These are phyloP conservation scores for Hemithea aestivaria DNA, from an alignment of 2,888 invertebrate species.

Conservation along the genomic window DNA sequence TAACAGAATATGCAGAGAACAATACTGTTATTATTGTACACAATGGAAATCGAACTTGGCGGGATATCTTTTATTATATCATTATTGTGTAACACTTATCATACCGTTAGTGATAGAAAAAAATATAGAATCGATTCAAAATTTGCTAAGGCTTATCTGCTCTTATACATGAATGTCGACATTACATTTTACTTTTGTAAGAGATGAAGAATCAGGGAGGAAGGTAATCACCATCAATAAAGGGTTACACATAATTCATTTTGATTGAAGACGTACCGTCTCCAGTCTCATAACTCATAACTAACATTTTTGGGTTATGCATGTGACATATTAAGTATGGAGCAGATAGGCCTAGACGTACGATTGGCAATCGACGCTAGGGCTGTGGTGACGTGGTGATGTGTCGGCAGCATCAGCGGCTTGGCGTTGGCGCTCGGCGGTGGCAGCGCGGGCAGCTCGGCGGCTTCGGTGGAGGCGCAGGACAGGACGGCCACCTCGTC, in stretches of 20 bases:
- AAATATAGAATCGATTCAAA: constrained; percentile 43
- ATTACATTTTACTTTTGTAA: constrained; percentile 12
- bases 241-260: background rate
- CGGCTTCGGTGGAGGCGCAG: constrained; percentile 47
- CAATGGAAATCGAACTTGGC: constrained; percentile 48
- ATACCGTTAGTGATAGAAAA: constrained; percentile 31
- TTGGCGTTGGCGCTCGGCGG: constrained; percentile 78
- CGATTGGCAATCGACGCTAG: constrained; percentile 50
- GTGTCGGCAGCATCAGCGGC: constrained; percentile 79
- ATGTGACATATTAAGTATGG: constrained; percentile 38
- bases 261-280: background rate
- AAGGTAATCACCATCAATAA: too few relatives aligned
- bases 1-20: constrained; percentile 35
- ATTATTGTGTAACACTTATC: constrained; percentile 34
- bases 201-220: too few relatives aligned
- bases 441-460: constrained; percentile 67
- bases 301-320: constrained; percentile 17
- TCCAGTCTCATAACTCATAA: background rate
- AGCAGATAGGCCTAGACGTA: constrained; percentile 61
- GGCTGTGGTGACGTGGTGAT: constrained; percentile 76
- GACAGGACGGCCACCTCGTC: constrained; percentile 66
- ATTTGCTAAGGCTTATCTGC: constrained; percentile 61
- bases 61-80: constrained; percentile 48
- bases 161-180: constrained; percentile 43
- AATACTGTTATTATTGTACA: constrained; percentile 27